phyloP scores from a whole-genome alignment of 2,888 invertebrate genomes.

The Darwinula stevensoni region DNA sequence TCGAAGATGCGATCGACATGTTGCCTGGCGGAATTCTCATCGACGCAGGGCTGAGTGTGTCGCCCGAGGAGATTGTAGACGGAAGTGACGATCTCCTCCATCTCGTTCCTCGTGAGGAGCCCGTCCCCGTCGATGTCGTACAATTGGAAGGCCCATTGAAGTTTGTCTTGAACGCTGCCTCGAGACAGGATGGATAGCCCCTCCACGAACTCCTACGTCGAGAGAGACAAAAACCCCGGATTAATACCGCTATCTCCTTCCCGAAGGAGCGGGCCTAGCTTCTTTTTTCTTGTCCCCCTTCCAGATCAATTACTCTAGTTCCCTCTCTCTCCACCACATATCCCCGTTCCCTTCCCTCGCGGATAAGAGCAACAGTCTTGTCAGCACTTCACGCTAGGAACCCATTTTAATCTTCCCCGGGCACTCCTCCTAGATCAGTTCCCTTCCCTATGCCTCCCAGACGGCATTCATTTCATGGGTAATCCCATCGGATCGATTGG shows the following conservation, averaged over 20 bases:
- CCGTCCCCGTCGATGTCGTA: conserved; percentile 69
- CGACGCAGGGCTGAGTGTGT: conserved; percentile 38
- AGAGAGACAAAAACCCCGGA: no score
- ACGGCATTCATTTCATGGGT: no score
- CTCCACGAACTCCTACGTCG: conserved; percentile 43
- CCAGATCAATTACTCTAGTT: neutral
- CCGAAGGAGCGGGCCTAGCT: neutral
- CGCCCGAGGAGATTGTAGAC: conserved; percentile 63
- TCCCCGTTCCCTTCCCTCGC: no score
- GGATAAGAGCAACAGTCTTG: no score
- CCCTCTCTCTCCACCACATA: no score
- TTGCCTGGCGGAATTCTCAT: conserved; percentile 38
- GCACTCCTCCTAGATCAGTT: no score
- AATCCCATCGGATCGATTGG: no score
- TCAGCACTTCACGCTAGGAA: no score
- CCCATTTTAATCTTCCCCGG: no score
- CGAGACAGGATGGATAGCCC: conserved; percentile 54
- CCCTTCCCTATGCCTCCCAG: no score
- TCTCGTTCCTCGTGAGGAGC: conserved; percentile 48
- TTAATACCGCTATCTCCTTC: neutral
- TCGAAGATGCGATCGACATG: conserved; percentile 63
- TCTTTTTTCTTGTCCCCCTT: neutral
- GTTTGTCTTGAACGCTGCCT: conserved; percentile 50
- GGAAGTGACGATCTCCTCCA: conserved; percentile 48
- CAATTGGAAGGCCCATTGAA: conserved; percentile 60